Conservation (phyloP, 2,888 invertebrate genomes). For the Biston stratarius region DNA sequence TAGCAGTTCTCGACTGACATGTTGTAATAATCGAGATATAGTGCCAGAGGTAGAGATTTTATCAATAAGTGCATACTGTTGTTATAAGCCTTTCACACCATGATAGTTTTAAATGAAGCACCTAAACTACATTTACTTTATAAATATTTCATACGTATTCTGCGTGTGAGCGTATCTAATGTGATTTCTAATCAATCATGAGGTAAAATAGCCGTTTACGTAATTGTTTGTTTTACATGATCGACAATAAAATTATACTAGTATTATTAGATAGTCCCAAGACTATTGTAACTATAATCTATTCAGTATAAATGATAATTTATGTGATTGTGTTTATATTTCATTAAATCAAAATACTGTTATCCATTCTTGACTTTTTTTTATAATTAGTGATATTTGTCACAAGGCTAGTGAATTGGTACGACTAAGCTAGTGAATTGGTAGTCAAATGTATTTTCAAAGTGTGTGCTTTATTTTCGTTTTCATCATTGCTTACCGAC, state of each 20-base stretch:
- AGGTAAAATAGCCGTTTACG: conserved; percentile 50
- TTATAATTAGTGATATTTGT: not conserved
- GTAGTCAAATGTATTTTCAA: too few species aligned
- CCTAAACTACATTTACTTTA: conserved; percentile 26
- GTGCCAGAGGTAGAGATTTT: too few species aligned
- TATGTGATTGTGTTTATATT: conserved; percentile 82
- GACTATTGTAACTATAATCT: conserved; percentile 52
- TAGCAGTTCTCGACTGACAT: too few species aligned
- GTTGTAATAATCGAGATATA: too few species aligned
- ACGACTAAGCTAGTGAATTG: too few species aligned
- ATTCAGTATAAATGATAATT: conserved; percentile 68
- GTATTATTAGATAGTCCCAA: conserved; percentile 69
- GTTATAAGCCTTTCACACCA: too few species aligned
- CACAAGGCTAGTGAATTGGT: too few species aligned
- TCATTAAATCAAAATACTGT: conserved; percentile 79
- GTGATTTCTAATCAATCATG: not conserved
- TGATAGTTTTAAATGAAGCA: not conserved
- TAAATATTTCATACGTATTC: conserved; percentile 9
- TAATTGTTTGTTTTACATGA: conserved; percentile 74
- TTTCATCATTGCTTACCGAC: too few species aligned
- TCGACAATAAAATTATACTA: conserved; percentile 82
- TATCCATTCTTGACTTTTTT: conserved; percentile 46
- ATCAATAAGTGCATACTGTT: too few species aligned
- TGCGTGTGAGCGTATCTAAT: not conserved
- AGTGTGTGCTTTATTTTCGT: too few species aligned